A percentile compares a stretch with the other conserved stretches of the same genome.
Evolutionary conservation across 1,140 invertebrate species (phyloP).

Genomic region (Brachionus sp.): DNA sequence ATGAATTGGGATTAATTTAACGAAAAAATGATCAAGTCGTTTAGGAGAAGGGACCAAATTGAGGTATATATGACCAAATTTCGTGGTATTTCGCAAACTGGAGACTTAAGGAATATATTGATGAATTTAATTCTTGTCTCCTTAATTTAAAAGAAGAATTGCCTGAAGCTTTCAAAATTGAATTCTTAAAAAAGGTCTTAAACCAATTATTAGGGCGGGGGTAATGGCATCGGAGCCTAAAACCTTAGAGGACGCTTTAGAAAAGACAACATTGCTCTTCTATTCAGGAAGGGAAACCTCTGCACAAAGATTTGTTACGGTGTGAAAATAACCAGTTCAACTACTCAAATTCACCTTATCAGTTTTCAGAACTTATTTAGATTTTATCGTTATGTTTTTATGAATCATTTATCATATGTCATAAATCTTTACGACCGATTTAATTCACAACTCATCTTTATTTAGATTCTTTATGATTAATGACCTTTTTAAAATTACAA

Average conservation of each 20-base stretch:
- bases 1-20: slow-evolving; percentile 3
- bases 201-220: slow-evolving; percentile 4
- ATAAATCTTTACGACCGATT: too few relatives aligned
- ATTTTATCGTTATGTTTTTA: too few relatives aligned
- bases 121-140: slow-evolving; percentile 30
- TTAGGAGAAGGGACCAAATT: neutral
- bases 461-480: too few relatives aligned
- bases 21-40: neutral
- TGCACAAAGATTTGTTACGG: neutral
- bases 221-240: neutral
- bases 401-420: too few relatives aligned
- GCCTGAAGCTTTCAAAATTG: slow-evolving; percentile 25
- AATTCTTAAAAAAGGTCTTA: neutral
- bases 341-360: too few relatives aligned
- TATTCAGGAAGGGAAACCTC: neutral
- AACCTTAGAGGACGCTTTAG: too few relatives aligned
- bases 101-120: neutral
- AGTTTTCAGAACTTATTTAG: too few relatives aligned
- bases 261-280: too few relatives aligned
- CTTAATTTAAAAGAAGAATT: slow-evolving; percentile 24
- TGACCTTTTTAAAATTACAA: too few relatives aligned
- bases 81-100: neutral
- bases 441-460: too few relatives aligned
- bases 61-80: too few relatives aligned
- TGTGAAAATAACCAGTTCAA: too few relatives aligned